Base-by-base conservation (phyloP, 2,113 vertebrate species). In the Rhagologus leucostigma region DNA sequence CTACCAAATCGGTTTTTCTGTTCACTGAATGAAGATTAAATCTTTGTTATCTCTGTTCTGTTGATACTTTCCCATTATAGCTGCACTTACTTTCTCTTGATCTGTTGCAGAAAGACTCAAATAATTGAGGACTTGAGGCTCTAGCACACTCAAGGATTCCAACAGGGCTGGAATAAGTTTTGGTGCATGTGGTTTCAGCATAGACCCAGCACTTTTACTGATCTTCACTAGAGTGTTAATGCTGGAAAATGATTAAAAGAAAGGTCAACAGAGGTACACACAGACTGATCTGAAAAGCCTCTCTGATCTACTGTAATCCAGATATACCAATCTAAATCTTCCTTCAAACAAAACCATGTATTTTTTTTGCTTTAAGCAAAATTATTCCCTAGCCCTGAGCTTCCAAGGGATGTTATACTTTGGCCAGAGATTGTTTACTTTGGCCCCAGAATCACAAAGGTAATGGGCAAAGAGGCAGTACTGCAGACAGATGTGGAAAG, bases 211-310 rank as follows among this genome's bases (percentile, higher is more conserved):
- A 73, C 98, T 99, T 97, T 99, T 99, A 94, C 99, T 99, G 67
- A 99, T 99, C 98, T 99, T 99, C 96, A 99, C 99, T 84, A 99
- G 98, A 26, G 99, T 99, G 91, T 99, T 99, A 96, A 99, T 99
- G 92, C 99, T 99, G 73, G 9, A 75, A 94, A 70, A 91, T 49
- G 10, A 89, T 41, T 9, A 77, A 84, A 92, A 29, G 9, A 6
- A 56, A 78, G 6, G n/a, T 95, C 49, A 96, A 49, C 11, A 86
- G 9, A 67, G 10, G 74, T 50, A 77, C 42, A 73, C 7, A 60
- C 5, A 55, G 27, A 33, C 18, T 63, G 23, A 62, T 23, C 8
- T 81, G 35, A 59, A 92, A 89, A 95, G 35, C 9, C 13, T 60
- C 33, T 76, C 41, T 46, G 12, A 10, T 73, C 37, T 57, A 32